Base-by-base conservation (phyloP, 2,888 invertebrate species). In the Aleiodes alternator region DNA sequence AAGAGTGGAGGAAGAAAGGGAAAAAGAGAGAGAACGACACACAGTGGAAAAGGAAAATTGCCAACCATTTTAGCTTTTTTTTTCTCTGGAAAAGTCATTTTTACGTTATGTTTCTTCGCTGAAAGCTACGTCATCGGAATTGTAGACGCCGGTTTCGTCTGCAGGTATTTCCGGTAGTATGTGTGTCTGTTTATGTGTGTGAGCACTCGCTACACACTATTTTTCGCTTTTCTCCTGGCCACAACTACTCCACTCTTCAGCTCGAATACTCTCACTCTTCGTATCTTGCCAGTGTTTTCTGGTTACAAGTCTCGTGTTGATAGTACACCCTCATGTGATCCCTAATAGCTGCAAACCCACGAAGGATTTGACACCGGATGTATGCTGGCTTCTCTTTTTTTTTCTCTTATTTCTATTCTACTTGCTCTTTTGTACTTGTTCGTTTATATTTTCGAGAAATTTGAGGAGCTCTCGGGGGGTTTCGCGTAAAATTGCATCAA, bases 351-450 rank as follows among this genome's bases (percentile, higher is more conserved):
- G 56, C 75, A 69, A 72, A 72, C 56, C 34, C 23, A 23, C n/a
- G 66, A 6, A 34, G 66, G 79, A 78, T 78, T 78, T 69, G 78
- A 79, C 79, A 79, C 78, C 80, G 78, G 77, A 79, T 77, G 61
- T 51, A 43, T n/a, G 56, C 14, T 43, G 14, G n/a, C 51, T 14
- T 68, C 23, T 68, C 51, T 14, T 68, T 14, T 68, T 61, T 38
- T 38, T 56, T 64, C 31, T 14, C 51, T 61, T 16, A 61, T 55
- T 50, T 43, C n/a, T 70, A 50, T 50, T 16, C 31, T 50, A 31
- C 57, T 3, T 50, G 31, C 71, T 48, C 38, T 61, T 11, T 9
- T 61, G 29, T 16, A 59, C 50, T 77, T 66, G 66, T 53, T n/a
- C 64, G 66, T 55, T 75, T 57, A 38, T 55, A 29, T 16, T 16